A percentile compares a stretch with the other conserved stretches of the same genome.
Evolutionary conservation across 2,888 invertebrate genomes (phyloP).

Genomic region (Petrophora chlorosata): DNA sequence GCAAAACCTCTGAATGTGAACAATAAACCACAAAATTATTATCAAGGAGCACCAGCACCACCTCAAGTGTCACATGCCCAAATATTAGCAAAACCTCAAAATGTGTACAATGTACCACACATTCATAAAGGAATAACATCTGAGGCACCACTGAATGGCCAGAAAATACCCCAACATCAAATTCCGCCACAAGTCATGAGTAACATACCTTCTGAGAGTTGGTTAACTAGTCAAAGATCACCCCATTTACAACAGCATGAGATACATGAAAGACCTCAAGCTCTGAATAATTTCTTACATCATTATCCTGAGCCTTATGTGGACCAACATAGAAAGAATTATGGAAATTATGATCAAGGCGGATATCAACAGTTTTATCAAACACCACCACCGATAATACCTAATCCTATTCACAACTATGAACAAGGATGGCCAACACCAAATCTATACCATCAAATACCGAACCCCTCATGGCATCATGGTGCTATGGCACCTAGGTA

Average conservation of each 20-base stretch:
- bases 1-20: not conserved
- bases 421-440: not conserved
- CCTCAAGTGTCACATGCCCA: not conserved
- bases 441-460: not conserved
- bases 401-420: not conserved
- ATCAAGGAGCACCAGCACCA: too few species aligned
- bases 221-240: not conserved
- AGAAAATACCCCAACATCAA: not conserved
- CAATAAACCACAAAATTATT: not conserved
- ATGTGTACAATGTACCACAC: not conserved
- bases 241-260: not conserved
- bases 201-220: not conserved
- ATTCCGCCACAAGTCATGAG: not conserved
- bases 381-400: not conserved
- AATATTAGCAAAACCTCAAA: not conserved
- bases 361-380: constrained; percentile 5
- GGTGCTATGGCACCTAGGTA: too few species aligned
- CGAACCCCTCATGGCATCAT: not conserved
- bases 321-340: not conserved
- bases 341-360: not conserved
- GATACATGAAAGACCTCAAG: not conserved
- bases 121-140: not conserved
- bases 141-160: constrained; percentile 1
- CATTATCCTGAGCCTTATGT: not conserved
- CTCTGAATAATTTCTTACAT: not conserved